Percentiles rank a stretch among this genome's conserved stretches.
phyloP scores from a whole-genome alignment of 2,113 vertebrate genomes.

The Tragelaphus strepsiceros region DNA sequence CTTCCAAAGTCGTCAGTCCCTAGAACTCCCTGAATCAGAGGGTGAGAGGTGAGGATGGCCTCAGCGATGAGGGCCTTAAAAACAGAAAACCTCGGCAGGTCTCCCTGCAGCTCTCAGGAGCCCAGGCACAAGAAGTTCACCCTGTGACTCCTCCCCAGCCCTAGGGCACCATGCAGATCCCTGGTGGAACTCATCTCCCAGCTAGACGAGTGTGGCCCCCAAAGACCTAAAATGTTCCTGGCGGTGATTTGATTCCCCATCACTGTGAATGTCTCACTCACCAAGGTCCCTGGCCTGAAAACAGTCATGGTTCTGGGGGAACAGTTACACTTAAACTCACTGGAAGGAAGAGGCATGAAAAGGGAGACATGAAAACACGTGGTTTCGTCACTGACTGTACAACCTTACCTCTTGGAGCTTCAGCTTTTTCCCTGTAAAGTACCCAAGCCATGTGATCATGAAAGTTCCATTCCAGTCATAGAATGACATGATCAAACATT shows the following conservation, averaged over 20 bases:
- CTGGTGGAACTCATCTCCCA: neutral
- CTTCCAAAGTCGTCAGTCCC: neutral
- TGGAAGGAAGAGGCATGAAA: neutral
- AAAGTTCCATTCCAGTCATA: neutral
- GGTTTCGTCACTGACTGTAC: neutral
- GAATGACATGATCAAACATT: neutral
- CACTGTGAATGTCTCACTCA: neutral
- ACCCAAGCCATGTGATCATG: neutral
- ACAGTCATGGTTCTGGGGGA: neutral
- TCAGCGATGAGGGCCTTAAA: neutral
- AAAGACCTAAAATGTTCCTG: neutral
- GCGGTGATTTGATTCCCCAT: neutral
- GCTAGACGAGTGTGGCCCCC: neutral
- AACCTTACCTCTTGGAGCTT: neutral
- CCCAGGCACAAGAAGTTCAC: fast-evolving
- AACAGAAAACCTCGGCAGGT: neutral
- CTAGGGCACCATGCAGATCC: neutral
- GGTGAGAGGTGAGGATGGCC: neutral
- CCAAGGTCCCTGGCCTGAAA: neutral
- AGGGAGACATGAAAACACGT: neutral
- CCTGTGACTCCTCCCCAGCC: too few relatives aligned
- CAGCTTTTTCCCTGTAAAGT: neutral
- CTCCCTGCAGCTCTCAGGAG: neutral
- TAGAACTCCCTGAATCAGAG: neutral
- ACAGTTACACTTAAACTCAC: neutral